phyloP scores from a whole-genome alignment of 1,140 invertebrate species.

The Drosophila obscura region DNA sequence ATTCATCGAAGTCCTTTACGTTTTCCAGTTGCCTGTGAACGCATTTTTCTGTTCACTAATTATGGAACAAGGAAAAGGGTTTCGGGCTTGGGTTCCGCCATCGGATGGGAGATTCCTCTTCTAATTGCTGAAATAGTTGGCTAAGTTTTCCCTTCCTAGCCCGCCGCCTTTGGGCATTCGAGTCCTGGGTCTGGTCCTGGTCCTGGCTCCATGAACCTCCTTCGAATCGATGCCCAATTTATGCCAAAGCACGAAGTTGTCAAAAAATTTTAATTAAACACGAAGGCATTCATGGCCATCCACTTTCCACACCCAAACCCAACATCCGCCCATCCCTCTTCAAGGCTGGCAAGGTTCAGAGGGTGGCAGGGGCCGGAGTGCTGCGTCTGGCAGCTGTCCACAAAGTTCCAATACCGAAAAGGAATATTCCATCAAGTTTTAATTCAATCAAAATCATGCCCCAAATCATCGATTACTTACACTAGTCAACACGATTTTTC shows the following conservation, averaged over 20 bases:
- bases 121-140: slow-evolving; percentile 76
- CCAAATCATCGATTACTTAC: too few species aligned
- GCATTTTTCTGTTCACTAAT: slow-evolving; percentile 39
- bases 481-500: too few species aligned
- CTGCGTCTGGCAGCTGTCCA: too few species aligned
- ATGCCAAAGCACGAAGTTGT: slow-evolving; percentile 70
- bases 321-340: neutral
- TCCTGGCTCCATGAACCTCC: neutral
- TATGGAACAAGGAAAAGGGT: slow-evolving; percentile 23
- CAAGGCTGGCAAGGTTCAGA: neutral
- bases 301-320: neutral
- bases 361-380: too few species aligned
- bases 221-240: slow-evolving; percentile 62
- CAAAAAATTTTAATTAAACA: slow-evolving; percentile 74
- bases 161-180: slow-evolving; percentile 14
- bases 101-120: slow-evolving; percentile 24
- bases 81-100: neutral
- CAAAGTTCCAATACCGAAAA: too few species aligned
- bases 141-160: slow-evolving; percentile 24
- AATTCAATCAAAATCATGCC: too few species aligned
- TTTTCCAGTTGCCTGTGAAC: neutral
- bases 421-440: too few species aligned
- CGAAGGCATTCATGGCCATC: slow-evolving; percentile 29
- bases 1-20: slow-evolving; percentile 2
- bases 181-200: neutral